Conservation (phyloP, 2,113 vertebrate genomes). For the Lycaon pictus region DNA sequence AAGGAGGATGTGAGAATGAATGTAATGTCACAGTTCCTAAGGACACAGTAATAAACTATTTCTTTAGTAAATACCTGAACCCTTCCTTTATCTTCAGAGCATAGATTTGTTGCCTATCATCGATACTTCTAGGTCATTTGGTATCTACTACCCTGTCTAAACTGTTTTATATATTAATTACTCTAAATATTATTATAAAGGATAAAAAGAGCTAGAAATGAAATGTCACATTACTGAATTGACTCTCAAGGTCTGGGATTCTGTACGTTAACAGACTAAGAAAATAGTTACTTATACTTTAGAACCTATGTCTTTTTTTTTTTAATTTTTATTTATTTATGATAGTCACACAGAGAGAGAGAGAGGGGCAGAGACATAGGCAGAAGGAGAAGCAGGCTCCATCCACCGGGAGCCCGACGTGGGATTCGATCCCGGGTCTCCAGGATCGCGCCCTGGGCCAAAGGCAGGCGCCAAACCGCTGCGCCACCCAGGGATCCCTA, state of each 20-base stretch:
- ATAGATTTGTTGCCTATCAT: neutral
- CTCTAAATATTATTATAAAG: neutral
- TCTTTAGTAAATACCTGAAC: neutral
- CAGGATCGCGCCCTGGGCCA: too few species aligned
- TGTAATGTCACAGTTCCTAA: neutral
- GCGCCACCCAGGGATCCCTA: too few species aligned
- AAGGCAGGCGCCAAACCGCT: too few species aligned
- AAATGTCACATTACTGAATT: slow-evolving; percentile 7
- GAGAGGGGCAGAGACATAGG: too few species aligned
- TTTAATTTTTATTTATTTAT: too few species aligned
- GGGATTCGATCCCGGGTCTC: too few species aligned
- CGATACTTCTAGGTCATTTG: neutral
- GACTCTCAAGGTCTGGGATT: neutral
- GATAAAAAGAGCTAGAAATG: neutral
- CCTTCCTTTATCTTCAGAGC: neutral
- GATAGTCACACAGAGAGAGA: too few species aligned
- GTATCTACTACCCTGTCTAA: neutral
- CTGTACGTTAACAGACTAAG: slow-evolving; percentile 34
- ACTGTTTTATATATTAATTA: neutral
- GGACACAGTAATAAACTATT: neutral
- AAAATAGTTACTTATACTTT: slow-evolving; percentile 38
- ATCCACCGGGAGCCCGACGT: too few species aligned
- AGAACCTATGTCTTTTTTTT: neutral
- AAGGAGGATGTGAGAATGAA: neutral
- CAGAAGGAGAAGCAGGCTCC: too few species aligned